Evolutionary conservation across 2,113 vertebrate species (phyloP).

Genomic region (Polypterus senegalus): DNA sequence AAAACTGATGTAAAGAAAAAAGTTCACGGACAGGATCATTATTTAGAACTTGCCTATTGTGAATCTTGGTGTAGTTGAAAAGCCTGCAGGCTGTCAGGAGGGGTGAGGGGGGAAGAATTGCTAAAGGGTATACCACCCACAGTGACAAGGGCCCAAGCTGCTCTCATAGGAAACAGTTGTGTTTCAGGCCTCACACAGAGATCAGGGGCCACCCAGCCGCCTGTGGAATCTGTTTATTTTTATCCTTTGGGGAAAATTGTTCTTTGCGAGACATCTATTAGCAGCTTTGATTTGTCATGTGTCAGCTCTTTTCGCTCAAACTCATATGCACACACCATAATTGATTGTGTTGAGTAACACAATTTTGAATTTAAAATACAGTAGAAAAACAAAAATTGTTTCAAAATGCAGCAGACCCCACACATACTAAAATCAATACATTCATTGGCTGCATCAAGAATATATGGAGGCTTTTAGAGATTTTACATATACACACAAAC

Average conservation of each 20-base stretch:
- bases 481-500: too few relatives aligned
- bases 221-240: conserved; percentile 60
- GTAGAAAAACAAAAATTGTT: conserved; percentile 12
- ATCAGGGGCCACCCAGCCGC: conserved; percentile 55
- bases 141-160: conserved; percentile 37
- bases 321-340: conserved; percentile 41
- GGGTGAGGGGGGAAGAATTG: conserved; percentile 19
- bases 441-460: too few relatives aligned
- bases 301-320: conserved; percentile 32
- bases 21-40: conserved; percentile 4
- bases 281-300: conserved; percentile 56
- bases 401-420: conserved; percentile 26
- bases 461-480: too few relatives aligned
- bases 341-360: conserved; percentile 36
- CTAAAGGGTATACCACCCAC: conserved; percentile 51
- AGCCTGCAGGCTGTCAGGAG: conserved; percentile 25
- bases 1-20: conserved; percentile 10
- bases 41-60: conserved; percentile 7
- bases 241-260: conserved; percentile 44
- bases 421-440: conserved; percentile 7
- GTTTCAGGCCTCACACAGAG: conserved; percentile 59
- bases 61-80: conserved; percentile 11
- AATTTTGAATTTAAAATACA: neutral
- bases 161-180: conserved; percentile 59
- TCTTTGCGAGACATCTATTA: conserved; percentile 52